These are phyloP conservation scores for Drosophila parvula DNA, from an alignment of 1,140 invertebrate genomes.

Conservation along the genomic window DNA sequence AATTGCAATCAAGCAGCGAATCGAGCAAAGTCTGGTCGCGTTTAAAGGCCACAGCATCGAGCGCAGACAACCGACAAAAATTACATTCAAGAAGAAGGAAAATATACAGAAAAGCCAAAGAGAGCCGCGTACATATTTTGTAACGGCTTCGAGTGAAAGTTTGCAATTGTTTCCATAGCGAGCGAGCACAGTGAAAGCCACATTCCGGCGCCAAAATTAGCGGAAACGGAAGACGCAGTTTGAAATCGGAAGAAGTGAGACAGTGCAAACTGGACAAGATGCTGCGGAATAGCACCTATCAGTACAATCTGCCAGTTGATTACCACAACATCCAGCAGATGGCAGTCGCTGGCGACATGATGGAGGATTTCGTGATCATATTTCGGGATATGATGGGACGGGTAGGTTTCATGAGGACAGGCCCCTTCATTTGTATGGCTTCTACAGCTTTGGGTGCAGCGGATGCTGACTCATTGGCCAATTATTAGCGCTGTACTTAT, in stretches of 20 bases:
- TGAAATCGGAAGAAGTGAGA: conserved; percentile 21
- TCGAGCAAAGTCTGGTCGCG: conserved; percentile 46
- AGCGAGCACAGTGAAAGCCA: conserved; percentile 58
- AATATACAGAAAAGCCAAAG: conserved; percentile 24
- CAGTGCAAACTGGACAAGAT: conserved; percentile 52
- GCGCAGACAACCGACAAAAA: conserved; percentile 7
- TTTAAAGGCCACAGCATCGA: conserved; percentile 31
- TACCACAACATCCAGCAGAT: conserved; percentile 82
- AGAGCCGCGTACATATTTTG: conserved; percentile 27
- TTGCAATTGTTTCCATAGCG: conserved; percentile 50
- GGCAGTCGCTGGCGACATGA: conserved; percentile 85
- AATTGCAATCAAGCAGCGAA: conserved; percentile 47
- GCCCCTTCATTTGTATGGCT: conserved; percentile 6
- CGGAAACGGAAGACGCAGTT: conserved; percentile 45
- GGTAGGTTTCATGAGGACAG: conserved; percentile 82
- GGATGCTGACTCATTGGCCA: conserved; percentile 45
- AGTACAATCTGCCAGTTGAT: conserved; percentile 79
- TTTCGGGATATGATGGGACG: conserved; percentile 86
- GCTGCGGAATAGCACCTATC: conserved; percentile 72
- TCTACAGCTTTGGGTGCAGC: conserved; percentile 17
- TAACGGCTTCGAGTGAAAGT: conserved; percentile 65
- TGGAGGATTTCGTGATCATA: conserved; percentile 87
- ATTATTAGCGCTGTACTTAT: conserved; percentile 13
- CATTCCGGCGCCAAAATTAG: conserved; percentile 40
- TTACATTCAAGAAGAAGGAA: conserved; percentile 4